Conservation (phyloP, 92 coral and sea anemone species). For the Heliopora coerulea region DNA sequence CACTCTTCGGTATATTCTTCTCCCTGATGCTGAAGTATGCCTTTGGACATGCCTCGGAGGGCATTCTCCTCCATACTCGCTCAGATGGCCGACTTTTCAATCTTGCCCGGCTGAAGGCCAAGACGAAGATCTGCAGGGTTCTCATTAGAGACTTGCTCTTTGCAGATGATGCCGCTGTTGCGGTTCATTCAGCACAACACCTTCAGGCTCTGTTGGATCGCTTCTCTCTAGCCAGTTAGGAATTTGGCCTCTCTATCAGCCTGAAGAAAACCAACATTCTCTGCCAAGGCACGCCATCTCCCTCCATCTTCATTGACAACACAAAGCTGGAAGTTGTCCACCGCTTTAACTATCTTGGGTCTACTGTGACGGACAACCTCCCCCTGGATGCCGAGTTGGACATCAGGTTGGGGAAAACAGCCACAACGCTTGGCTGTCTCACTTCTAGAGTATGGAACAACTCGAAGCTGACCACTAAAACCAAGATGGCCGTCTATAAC, state of each 20-base stretch:
- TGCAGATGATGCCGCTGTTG: slow-evolving; percentile 27
- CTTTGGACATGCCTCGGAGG: not conserved
- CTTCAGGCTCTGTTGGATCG: slow-evolving; percentile 13
- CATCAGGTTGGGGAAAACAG: slow-evolving; percentile 42
- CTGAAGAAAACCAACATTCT: not conserved
- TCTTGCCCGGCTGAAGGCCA: too few species aligned
- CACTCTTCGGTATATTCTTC: slow-evolving; percentile 50
- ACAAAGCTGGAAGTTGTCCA: slow-evolving; percentile 29
- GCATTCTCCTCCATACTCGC: too few species aligned
- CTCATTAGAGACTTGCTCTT: slow-evolving; percentile 35
- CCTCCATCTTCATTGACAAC: slow-evolving; percentile 11
- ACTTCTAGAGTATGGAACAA: slow-evolving; percentile 35
- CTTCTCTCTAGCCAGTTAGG: not conserved
- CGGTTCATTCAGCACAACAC: not conserved
- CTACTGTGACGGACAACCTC: slow-evolving; percentile 38
- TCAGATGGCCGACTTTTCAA: too few species aligned
- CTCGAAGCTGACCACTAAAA: slow-evolving; percentile 28
- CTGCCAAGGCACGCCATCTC: too few species aligned
- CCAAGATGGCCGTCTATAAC: slow-evolving; percentile 36
- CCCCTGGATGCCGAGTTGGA: slow-evolving; percentile 39
- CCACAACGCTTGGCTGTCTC: slow-evolving; percentile 16
- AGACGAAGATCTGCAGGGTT: slow-evolving; percentile 15
- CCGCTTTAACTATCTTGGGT: slow-evolving; percentile 54
- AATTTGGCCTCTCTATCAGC: slow-evolving; percentile 38
- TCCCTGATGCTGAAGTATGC: slow-evolving; percentile 39